Evolutionary conservation across 2,888 invertebrate genomes (phyloP), one percentile per base, ranked within the genome.

Genomic region (Cryptocephalus moraei): DNA sequence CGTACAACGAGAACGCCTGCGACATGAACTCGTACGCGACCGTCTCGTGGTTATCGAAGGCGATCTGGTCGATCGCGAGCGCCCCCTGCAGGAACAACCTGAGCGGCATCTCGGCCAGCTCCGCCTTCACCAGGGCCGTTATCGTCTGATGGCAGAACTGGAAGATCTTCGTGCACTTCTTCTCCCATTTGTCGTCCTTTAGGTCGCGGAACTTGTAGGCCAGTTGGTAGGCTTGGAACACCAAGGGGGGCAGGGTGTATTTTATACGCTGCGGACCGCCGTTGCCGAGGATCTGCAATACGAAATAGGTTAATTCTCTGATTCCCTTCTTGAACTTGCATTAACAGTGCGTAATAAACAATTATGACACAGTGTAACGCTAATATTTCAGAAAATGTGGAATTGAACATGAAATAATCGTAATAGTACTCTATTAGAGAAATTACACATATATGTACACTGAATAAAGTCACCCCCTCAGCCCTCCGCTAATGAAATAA

Each of bases 1-100:
- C 97, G 68, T 97, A 99, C 46, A 99, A 71, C 0, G 95, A 91
- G 72, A 99, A 97, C 0, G 96, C 83, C 73, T 87, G 87, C 14
- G 96, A 94, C 69, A 99, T 84, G 65, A 93, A 99, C 72, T 99
- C 99, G 73, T 99, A 99, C 0, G 96, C 96, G 1, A 97, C 89
- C 8, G 93, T 91, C 73, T 97, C 96, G 67, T 91, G 90, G 66
- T 94, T 93, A 49, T 92, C 88, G 71, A 96, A 97, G 8, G 83
- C 83, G 45, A 95, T 91, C 70, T 90, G 86, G 46, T 91, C 89
- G 48, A 93, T 91, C 0, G 93, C 91, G 41, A 96, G 73, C 0
- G 96, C 96, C 2, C 96, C 97, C 73, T 97, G 94, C 2, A 99
- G 79, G 71, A 95, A 99, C 45, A 99, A 72, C 53, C 97, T 79